phyloP scores from a whole-genome alignment of 2,797 vertebrate species.

The Sebastiscus albofasciatus region DNA sequence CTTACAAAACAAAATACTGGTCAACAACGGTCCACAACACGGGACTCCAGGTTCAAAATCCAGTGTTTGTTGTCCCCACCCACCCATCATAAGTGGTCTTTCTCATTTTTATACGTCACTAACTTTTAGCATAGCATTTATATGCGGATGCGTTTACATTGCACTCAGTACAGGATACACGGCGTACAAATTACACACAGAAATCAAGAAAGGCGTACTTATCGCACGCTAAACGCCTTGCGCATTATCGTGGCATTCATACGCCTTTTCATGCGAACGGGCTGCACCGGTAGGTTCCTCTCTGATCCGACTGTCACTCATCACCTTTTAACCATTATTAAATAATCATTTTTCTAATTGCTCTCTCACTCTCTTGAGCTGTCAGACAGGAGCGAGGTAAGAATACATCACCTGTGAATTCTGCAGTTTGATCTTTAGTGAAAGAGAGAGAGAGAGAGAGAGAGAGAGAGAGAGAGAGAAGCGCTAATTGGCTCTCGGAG shows the following conservation, averaged over 20 bases:
- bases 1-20: no score
- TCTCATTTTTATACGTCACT: no score
- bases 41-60: no score
- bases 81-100: no score
- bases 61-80: accelerated
- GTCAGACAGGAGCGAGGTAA: background rate
- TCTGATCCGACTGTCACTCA: no score
- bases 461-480: background rate
- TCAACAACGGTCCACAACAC: no score
- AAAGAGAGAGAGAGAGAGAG: background rate
- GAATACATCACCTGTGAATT: background rate
- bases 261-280: background rate
- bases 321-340: background rate
- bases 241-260: no score
- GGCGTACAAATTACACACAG: accelerated
- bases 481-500: constrained; percentile 30
- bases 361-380: background rate
- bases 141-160: no score
- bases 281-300: accelerated
- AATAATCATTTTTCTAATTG: background rate
- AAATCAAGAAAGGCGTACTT: no score
- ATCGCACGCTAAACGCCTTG: no score
- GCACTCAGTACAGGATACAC: no score
- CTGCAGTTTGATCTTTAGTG: background rate
- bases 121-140: no score